phyloP scores from a whole-genome alignment of 2,113 vertebrate genomes.

The Romanogobio albipinnatus region DNA sequence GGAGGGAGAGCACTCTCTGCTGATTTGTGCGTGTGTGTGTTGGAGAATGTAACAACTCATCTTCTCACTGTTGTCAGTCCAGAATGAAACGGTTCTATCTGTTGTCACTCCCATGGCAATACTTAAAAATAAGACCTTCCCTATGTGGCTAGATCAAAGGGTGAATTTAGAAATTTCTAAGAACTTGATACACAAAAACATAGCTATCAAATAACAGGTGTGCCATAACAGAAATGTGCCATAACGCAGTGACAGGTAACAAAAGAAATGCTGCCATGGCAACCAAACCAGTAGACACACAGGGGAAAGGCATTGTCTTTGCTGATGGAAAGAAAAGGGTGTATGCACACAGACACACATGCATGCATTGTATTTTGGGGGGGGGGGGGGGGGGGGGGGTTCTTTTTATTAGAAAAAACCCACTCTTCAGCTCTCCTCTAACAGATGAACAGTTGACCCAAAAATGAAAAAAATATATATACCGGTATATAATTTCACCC shows the following conservation, averaged over 20 bases:
- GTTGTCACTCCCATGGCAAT: background rate
- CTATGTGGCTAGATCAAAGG: background rate
- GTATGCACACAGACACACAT: slow-evolving; percentile 36
- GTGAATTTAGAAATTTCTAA: background rate
- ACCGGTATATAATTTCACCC: no score
- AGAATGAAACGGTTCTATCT: background rate
- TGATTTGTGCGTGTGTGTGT: slow-evolving; percentile 17
- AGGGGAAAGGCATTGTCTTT: slow-evolving; percentile 26
- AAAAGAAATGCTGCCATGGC: slow-evolving; percentile 70
- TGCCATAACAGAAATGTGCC: background rate
- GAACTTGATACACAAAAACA: background rate
- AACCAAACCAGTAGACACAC: slow-evolving; percentile 67
- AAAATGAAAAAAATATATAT: slow-evolving; percentile 54
- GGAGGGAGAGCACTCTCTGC: slow-evolving; percentile 50
- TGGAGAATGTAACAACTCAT: slow-evolving; percentile 17
- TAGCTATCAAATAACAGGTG: slow-evolving; percentile 9
- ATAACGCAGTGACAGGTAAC: slow-evolving; percentile 68
- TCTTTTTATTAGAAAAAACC: background rate
- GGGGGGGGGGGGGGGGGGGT: no score
- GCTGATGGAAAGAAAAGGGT: background rate
- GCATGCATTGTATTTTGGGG: slow-evolving; percentile 53
- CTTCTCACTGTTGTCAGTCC: background rate
- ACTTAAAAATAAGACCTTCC: background rate
- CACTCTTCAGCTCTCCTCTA: background rate
- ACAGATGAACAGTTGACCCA: background rate